phyloP scores from a whole-genome alignment of 2,113 vertebrate species.

The Tautogolabrus adspersus region DNA sequence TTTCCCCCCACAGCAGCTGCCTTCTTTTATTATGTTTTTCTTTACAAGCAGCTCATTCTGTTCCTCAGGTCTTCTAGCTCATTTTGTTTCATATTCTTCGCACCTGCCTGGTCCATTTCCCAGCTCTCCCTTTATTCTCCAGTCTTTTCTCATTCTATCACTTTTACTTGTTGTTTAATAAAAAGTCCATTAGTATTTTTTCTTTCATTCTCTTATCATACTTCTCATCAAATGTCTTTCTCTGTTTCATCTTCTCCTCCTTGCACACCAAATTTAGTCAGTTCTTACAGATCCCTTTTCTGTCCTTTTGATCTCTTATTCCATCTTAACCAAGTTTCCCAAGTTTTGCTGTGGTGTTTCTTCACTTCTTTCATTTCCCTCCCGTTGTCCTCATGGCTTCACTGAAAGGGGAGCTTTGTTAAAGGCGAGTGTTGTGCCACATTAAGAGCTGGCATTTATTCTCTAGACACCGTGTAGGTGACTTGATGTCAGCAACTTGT shows the following conservation, averaged over 20 bases:
- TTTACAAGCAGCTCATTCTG: constrained; percentile 40
- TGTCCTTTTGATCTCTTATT: constrained; percentile 1
- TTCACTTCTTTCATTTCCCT: neutral
- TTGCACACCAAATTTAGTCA: neutral
- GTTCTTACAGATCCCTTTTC: constrained; percentile 15
- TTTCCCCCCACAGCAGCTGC: constrained; percentile 38
- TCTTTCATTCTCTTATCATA: constrained; percentile 23
- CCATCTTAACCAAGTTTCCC: neutral
- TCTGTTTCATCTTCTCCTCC: neutral
- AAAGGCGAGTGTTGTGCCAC: neutral
- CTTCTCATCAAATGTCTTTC: constrained; percentile 21
- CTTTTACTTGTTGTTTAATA: constrained; percentile 38
- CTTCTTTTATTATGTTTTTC: constrained; percentile 51
- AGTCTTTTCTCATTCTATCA: constrained; percentile 50
- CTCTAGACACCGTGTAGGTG: neutral
- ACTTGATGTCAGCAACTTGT: neutral
- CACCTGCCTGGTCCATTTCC: constrained; percentile 51
- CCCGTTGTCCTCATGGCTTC: neutral
- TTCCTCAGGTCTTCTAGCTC: constrained; percentile 42
- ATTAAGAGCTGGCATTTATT: constrained; percentile 28
- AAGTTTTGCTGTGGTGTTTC: neutral
- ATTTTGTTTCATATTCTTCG: constrained; percentile 53
- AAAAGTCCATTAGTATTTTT: constrained; percentile 40
- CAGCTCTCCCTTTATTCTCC: constrained; percentile 8
- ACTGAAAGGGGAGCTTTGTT: neutral